Conservation (phyloP, 2,113 vertebrate species). For the Taurulus bubalis region DNA sequence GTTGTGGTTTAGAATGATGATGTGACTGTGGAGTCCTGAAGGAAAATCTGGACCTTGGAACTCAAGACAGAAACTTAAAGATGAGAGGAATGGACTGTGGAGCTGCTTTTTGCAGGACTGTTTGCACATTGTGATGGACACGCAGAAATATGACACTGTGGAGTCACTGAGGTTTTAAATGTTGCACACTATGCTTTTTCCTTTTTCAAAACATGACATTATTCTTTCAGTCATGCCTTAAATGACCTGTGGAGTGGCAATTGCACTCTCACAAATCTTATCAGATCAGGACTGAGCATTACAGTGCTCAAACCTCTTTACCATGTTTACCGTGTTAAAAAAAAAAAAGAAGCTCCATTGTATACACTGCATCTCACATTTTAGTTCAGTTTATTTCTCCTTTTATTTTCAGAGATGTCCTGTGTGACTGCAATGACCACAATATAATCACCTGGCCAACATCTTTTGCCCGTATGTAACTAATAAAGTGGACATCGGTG, state of each 20-base stretch:
- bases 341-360: slow-evolving; percentile 20
- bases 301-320: slow-evolving; percentile 32
- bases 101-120: slow-evolving; percentile 54
- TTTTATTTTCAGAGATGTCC: slow-evolving; percentile 60
- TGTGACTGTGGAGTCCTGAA: slow-evolving; percentile 35
- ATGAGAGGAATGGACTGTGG: slow-evolving; percentile 45
- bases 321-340: slow-evolving; percentile 40
- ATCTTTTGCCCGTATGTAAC: slow-evolving; percentile 58
- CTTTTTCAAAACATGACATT: slow-evolving; percentile 52
- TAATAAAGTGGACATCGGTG: slow-evolving; percentile 76
- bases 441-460: slow-evolving; percentile 56
- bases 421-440: slow-evolving; percentile 52
- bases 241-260: slow-evolving; percentile 54
- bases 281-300: slow-evolving; percentile 50
- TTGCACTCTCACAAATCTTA: slow-evolving; percentile 33
- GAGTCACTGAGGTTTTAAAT: slow-evolving; percentile 60
- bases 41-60: slow-evolving; percentile 35
- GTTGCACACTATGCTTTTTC: slow-evolving; percentile 50
- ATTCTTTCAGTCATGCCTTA: slow-evolving; percentile 77
- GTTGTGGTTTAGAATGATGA: slow-evolving; percentile 21
- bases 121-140: slow-evolving; percentile 63
- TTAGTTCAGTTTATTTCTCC: slow-evolving; percentile 44
- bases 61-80: slow-evolving; percentile 24
- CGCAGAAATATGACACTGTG: slow-evolving; percentile 56
- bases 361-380: slow-evolving; percentile 47